phyloP scores from a whole-genome alignment of 2,113 vertebrate genomes.

The Psephotus haematonotus region DNA sequence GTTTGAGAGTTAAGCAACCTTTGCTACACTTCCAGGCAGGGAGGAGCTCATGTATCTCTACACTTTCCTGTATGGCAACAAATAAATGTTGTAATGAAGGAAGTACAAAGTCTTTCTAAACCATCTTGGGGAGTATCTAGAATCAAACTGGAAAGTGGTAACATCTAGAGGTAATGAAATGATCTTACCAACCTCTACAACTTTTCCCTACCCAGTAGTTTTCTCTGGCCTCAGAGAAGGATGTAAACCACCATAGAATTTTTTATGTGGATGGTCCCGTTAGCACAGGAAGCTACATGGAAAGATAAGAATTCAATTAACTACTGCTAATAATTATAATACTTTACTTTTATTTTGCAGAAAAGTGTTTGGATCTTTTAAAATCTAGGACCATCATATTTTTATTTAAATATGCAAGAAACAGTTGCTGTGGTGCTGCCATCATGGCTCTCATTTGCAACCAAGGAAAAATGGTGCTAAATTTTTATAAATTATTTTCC shows the following conservation, averaged over 20 bases:
- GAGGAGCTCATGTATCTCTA: neutral
- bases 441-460: neutral
- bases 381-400: neutral
- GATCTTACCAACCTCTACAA: neutral
- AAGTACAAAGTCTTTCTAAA: neutral
- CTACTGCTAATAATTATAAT: neutral
- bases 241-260: neutral
- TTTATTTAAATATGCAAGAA: neutral
- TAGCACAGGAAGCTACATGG: fast-evolving
- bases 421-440: neutral
- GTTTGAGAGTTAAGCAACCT: neutral
- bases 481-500: neutral
- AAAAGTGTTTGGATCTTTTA: neutral
- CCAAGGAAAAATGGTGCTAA: neutral
- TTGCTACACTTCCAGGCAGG: neutral
- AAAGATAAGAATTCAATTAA: neutral
- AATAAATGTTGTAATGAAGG: neutral
- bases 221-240: neutral
- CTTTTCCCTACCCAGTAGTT: neutral
- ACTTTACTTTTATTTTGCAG: neutral
- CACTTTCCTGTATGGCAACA: neutral
- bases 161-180: neutral
- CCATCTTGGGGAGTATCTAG: neutral
- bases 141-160: neutral
- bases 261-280: neutral